Base-by-base conservation (phyloP, 2,797 vertebrate species). In the Emys orbicularis region DNA sequence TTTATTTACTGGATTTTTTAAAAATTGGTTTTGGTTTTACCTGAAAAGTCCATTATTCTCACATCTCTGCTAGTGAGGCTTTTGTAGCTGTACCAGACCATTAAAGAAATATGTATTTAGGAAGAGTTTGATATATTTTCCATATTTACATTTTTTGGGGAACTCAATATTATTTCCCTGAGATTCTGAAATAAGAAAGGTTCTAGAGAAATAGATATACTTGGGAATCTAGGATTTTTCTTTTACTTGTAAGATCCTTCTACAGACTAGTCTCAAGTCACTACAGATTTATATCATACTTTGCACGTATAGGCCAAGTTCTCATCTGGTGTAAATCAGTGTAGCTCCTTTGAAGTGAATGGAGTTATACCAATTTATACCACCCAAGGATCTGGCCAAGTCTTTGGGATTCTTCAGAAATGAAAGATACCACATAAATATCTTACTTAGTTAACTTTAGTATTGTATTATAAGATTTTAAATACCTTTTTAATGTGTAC, bases 161-260 rank as follows among this genome's bases (percentile, higher is more conserved):
- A 91, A 81, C 41, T 90, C 81, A 87, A 80, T 52, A 81, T 87
- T 96, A 95, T 92, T 95, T 96, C 54, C 86, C 79, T 31, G 52
- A 90, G 90, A 83, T 90, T 82, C 88, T 87, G 89, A 83, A 92
- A 81, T 87, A 84, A 80, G 34, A 87, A 82, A 49, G 84, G 41
- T 95, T 93, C 94, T 92, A 79, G 96, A 96, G 92, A 96, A 96
- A 96, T 96, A 96, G 93, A 93, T 95, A 96, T 74, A 95, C 94
- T 91, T 97, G 96, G 96, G 95, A 96, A 93, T 44, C 94, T 96
- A 95, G 92, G 94, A 96, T 92, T 96, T 95, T 96, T 97, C 41
- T 18, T 34, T 79, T 87, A 87, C 95, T 79, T 54, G 94, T 91
- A 96, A 94, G 90, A 91, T 92, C 94, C 56, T 90, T 90, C 79